phyloP scores from a whole-genome alignment of 2,113 vertebrate genomes.

The Scalopus aquaticus region DNA sequence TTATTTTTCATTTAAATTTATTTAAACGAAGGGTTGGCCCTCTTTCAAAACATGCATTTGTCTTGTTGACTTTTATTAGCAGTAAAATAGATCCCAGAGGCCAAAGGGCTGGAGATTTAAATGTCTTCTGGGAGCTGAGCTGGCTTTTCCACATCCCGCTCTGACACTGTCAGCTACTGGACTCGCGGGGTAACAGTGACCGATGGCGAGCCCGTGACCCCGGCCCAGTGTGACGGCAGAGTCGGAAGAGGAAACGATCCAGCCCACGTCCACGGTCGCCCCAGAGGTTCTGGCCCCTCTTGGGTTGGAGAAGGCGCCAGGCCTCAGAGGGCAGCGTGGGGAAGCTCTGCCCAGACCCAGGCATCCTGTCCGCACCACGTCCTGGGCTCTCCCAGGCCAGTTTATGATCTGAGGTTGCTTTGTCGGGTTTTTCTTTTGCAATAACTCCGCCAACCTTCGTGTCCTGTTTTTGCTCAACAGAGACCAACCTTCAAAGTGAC shows the following conservation, averaged over 20 bases:
- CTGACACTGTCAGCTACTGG: background rate
- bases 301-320: no score
- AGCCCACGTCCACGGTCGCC: background rate
- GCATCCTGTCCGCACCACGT: background rate
- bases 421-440: background rate
- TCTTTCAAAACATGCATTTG: background rate
- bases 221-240: background rate
- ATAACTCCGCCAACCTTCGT: background rate
- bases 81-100: background rate
- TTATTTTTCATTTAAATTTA: slow-evolving; percentile 33
- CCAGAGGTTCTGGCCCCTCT: no score
- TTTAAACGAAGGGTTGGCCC: background rate
- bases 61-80: background rate
- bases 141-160: background rate
- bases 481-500: background rate
- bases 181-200: background rate
- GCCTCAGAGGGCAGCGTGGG: fast-evolving
- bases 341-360: background rate
- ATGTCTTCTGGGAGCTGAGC: background rate
- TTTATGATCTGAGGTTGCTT: background rate
- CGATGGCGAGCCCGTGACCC: fast-evolving
- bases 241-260: background rate
- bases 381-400: background rate
- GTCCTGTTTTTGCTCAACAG: background rate
- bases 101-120: background rate